phyloP scores from a whole-genome alignment of 2,888 invertebrate species.

The Nasonovia ribisnigri region DNA sequence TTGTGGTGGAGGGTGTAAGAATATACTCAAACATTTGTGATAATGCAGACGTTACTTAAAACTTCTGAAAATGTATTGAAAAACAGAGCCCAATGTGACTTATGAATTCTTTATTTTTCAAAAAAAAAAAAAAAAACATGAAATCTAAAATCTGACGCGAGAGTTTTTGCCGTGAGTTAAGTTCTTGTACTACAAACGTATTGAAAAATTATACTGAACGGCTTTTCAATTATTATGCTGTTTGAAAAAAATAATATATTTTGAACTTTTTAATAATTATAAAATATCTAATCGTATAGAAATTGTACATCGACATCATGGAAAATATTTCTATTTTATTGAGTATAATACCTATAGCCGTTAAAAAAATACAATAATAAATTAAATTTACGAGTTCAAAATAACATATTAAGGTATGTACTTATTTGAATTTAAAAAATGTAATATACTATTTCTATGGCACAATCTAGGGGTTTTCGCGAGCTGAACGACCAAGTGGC shows the following conservation, averaged over 20 bases:
- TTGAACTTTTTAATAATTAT: not conserved
- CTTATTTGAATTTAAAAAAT: too few species aligned
- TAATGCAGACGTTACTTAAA: not conserved
- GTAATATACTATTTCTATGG: not conserved
- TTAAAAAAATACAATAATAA: not conserved
- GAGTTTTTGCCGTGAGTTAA: not conserved
- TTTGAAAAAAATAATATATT: not conserved
- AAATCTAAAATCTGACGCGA: not conserved
- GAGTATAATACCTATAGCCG: not conserved
- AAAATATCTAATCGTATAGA: not conserved
- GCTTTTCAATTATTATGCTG: not conserved
- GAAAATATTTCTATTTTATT: not conserved
- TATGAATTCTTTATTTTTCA: too few species aligned
- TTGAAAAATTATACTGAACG: not conserved
- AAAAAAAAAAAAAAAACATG: not conserved
- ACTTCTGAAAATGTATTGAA: not conserved
- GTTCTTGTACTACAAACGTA: not conserved
- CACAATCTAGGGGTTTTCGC: not conserved
- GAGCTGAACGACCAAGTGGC: not conserved
- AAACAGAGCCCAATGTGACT: not conserved
- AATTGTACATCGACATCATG: not conserved
- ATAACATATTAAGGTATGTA: too few species aligned
- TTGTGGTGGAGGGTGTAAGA: not conserved
- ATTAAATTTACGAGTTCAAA: not conserved
- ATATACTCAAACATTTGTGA: not conserved